A percentile compares a stretch with the other conserved stretches of the same genome.
These are phyloP conservation scores for Apis dorsata DNA, from an alignment of 1,140 invertebrate species.

Conservation along the genomic window DNA sequence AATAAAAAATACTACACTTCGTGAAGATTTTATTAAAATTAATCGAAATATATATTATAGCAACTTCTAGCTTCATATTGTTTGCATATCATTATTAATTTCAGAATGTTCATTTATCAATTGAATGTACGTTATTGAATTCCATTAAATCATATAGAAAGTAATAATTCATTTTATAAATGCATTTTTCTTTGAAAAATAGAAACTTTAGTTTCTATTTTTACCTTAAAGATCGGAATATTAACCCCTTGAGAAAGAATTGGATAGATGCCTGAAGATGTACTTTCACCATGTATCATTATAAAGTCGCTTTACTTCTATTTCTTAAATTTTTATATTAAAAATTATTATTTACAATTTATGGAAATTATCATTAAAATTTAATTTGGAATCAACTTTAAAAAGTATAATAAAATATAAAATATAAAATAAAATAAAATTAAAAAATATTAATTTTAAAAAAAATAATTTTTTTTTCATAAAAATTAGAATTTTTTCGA, in stretches of 20 bases:
- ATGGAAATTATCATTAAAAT: neutral
- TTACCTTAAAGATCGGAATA: neutral
- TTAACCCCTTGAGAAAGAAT: neutral
- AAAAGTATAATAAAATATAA: neutral
- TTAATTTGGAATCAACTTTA: neutral
- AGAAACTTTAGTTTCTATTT: neutral
- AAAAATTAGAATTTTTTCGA: neutral
- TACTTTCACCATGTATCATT: neutral
- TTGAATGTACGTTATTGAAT: neutral
- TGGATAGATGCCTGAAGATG: neutral
- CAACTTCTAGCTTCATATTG: conserved; percentile 57
- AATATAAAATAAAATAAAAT: neutral
- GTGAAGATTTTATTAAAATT: neutral
- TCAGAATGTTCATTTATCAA: neutral
- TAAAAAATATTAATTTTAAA: neutral
- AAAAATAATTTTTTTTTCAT: neutral
- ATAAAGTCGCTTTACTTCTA: neutral
- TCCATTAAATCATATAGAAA: too few relatives aligned
- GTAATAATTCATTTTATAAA: neutral
- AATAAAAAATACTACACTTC: neutral
- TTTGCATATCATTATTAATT: neutral
- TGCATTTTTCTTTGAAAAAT: conserved; percentile 1
- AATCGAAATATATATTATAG: conserved; percentile 42
- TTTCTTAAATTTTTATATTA: neutral
- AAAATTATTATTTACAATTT: neutral